Evolutionary conservation across 92 coral and sea anemone genomes (phyloP).

Genomic region (Palythoa grandiflora): DNA sequence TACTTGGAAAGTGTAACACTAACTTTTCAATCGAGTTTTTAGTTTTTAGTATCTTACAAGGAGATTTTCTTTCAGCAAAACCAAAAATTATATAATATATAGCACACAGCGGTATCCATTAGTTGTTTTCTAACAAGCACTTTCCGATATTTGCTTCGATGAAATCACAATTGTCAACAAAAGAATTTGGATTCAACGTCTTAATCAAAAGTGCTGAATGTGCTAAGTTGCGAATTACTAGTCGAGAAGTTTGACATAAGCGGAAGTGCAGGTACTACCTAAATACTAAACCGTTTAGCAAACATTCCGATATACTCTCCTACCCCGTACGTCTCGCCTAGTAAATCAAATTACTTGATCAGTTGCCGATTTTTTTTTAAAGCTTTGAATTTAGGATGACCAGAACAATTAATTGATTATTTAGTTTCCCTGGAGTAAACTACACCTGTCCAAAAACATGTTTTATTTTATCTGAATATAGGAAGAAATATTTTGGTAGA

Average conservation of each 20-base stretch:
- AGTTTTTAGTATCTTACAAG: background rate
- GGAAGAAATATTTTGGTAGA: too few relatives aligned
- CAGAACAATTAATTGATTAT: background rate
- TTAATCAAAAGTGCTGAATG: constrained; percentile 15
- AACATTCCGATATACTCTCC: background rate
- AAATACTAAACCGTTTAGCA: background rate
- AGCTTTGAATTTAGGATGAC: background rate
- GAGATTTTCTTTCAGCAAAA: background rate
- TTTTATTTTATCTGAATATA: background rate
- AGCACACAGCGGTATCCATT: background rate
- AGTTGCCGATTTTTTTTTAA: background rate
- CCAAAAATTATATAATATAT: background rate
- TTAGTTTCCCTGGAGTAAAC: background rate
- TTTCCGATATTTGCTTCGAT: constrained; percentile 28
- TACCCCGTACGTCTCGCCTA: background rate
- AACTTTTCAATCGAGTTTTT: background rate
- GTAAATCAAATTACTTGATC: background rate
- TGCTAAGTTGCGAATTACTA: constrained; percentile 28
- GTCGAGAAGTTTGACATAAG: background rate
- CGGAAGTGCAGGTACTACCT: background rate
- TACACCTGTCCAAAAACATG: background rate
- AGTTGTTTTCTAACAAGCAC: background rate
- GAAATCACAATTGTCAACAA: constrained; percentile 32
- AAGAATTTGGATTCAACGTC: constrained; percentile 6
- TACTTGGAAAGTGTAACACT: background rate